Conservation (phyloP, 2,888 invertebrate genomes). For the Scaptodrosophila latifasciaeformis region DNA sequence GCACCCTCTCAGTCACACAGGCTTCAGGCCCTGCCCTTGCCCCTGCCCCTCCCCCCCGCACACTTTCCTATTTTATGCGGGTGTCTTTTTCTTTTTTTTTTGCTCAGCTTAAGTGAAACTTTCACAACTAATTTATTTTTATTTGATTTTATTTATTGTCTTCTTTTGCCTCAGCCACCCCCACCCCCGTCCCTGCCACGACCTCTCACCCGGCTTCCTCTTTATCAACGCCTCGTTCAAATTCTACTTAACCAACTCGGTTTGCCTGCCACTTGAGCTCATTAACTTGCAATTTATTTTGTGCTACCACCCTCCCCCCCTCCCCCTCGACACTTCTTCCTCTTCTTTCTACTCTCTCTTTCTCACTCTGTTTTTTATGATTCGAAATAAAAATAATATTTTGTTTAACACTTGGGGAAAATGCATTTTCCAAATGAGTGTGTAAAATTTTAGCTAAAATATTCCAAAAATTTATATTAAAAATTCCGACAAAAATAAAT, state of each 20-base stretch:
- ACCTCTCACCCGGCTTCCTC: background rate
- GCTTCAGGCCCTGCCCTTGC: background rate
- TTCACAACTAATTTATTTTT: slow-evolving; percentile 28
- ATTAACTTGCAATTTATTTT: slow-evolving; percentile 57
- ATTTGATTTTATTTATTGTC: slow-evolving; percentile 37
- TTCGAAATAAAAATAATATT: background rate
- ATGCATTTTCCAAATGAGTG: too few species aligned
- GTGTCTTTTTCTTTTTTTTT: too few species aligned
- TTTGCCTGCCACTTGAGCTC: slow-evolving; percentile 66
- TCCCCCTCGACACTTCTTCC: too few species aligned
- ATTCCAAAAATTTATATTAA: too few species aligned
- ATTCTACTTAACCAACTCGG: too few species aligned
- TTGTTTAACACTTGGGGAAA: background rate
- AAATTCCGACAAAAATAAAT: too few species aligned
- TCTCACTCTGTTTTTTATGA: background rate
- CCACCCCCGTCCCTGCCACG: background rate
- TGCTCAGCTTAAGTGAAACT: background rate
- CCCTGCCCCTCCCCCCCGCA: background rate
- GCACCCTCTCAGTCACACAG: background rate
- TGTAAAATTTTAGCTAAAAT: too few species aligned
- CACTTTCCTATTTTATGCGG: slow-evolving; percentile 9
- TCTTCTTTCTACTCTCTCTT: background rate
- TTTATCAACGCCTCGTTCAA: too few species aligned
- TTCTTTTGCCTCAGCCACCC: slow-evolving; percentile 1
- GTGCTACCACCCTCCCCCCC: too few species aligned